Base-by-base conservation (phyloP, 1,140 invertebrate species). In the Zaprionus ghesquierei region DNA sequence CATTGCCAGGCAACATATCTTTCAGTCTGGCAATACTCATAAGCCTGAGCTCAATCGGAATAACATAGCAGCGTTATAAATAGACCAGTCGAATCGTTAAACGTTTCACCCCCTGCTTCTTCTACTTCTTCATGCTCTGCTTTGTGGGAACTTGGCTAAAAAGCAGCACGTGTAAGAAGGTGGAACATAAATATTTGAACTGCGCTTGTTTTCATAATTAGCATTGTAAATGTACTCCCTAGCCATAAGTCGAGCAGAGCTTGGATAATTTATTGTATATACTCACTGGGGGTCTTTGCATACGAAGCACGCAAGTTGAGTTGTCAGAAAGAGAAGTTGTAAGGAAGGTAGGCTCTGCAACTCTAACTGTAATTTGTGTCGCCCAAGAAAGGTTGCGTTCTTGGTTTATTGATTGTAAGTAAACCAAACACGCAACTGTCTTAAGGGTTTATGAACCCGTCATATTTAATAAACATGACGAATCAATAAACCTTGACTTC, bases 371-470 rank as follows among this genome's bases (percentile, higher is more conserved):
- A 56, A 38, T 55, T 41, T 61, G 9, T 38, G 18, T 54, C 6
- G 18, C 10, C 20, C 8, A 2, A 35, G 15, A 3, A 20, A 35
- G 63, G 63, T 20, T 69, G 35, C 55, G 15, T 35, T 61, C 9
- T 18, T 29, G 41, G 12, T 20, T 29, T 62, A 69, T 61, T 73
- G 64, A 69, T 73, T 69, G 38, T 4, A 33, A 27, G 13, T 8
- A 18, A 55, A 29, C 54, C 13, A 22, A 46, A 58, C 62, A 65
- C 54, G 55, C 55, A 72, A 60, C 29, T 54, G 2, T 2, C 1
- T 33, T 33, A 4, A 33, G 31, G 3, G 3, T 12, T 10, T 1
- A 33, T 4, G 5, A 35, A 35, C 4, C 5, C 5, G 33, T 13
- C 5, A 35, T n/a, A 35, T 10, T 1, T 2, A 1, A 35, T 4